Conservation (phyloP, 2,797 vertebrate genomes). For the Coregonus ussuriensis region DNA sequence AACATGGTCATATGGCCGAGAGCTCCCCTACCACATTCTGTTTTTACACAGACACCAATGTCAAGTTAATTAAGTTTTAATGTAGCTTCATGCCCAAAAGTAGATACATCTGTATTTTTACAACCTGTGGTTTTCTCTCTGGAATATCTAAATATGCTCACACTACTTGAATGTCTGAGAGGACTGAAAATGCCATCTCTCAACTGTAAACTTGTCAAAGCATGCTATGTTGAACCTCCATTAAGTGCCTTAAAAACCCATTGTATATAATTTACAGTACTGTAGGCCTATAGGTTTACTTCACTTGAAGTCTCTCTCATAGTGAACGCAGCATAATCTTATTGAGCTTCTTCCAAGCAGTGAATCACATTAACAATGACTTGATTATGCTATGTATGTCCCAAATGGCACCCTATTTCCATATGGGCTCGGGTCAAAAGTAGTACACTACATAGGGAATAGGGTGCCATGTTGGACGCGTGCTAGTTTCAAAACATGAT, state of each 20-base stretch:
- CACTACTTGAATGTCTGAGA: neutral
- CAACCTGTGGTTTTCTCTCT: neutral
- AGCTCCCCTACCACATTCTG: slow-evolving; percentile 50
- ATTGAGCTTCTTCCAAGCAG: too few species aligned
- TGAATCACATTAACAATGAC: too few species aligned
- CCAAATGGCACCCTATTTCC: too few species aligned
- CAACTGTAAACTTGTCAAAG: neutral
- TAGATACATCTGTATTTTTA: slow-evolving; percentile 50
- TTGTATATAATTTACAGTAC: neutral
- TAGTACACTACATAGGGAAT: too few species aligned
- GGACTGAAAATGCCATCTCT: neutral
- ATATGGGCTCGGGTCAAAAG: too few species aligned
- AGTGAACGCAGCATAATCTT: too few species aligned
- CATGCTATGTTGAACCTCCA: neutral
- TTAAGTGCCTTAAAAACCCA: neutral
- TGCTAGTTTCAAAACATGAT: neutral
- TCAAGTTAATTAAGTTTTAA: slow-evolving; percentile 38
- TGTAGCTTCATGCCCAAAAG: slow-evolving; percentile 31
- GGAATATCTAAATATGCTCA: slow-evolving; percentile 6
- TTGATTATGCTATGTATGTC: too few species aligned
- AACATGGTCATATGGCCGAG: slow-evolving; percentile 4
- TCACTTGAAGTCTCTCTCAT: too few species aligned
- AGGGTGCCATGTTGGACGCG: too few species aligned
- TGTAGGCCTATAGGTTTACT: too few species aligned
- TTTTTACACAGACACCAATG: slow-evolving; percentile 52